phyloP scores from a whole-genome alignment of 1,140 invertebrate genomes.

The Theocolax elegans region DNA sequence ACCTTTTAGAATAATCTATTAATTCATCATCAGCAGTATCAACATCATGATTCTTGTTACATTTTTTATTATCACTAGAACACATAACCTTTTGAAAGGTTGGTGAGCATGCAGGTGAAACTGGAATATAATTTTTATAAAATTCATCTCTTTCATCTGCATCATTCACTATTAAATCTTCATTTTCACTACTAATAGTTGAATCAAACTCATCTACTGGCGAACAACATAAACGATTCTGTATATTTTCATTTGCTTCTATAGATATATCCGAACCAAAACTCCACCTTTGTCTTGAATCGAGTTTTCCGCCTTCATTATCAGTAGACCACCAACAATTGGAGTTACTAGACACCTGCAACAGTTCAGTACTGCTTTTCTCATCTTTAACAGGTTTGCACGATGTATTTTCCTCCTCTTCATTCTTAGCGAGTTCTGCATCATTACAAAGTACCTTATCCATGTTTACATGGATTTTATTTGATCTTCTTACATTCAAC shows the following conservation, averaged over 20 bases:
- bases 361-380: conserved; percentile 15
- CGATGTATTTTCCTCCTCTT: not conserved
- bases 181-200: conserved; percentile 35
- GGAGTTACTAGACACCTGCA: not conserved
- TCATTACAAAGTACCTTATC: conserved; percentile 20
- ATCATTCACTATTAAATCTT: conserved; percentile 38
- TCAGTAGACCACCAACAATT: conserved; percentile 34
- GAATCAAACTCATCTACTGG: conserved; percentile 43
- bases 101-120: conserved; percentile 28
- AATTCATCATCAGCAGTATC: conserved; percentile 42
- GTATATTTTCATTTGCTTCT: conserved; percentile 33
- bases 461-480: conserved; percentile 15
- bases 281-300: conserved; percentile 39
- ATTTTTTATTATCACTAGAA: conserved; percentile 5
- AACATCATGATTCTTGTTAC: conserved; percentile 31
- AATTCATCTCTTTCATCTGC: conserved; percentile 32
- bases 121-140: conserved; percentile 32
- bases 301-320: conserved; percentile 22
- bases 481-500: not conserved
- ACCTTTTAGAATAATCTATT: conserved; percentile 42
- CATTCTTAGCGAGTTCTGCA: not conserved
- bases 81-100: conserved; percentile 14
- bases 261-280: conserved; percentile 40
- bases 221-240: conserved; percentile 40
- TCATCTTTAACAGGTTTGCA: conserved; percentile 5